Evolutionary conservation across 2,113 vertebrate genomes (phyloP).

Genomic region (Otocyon megalotis): DNA sequence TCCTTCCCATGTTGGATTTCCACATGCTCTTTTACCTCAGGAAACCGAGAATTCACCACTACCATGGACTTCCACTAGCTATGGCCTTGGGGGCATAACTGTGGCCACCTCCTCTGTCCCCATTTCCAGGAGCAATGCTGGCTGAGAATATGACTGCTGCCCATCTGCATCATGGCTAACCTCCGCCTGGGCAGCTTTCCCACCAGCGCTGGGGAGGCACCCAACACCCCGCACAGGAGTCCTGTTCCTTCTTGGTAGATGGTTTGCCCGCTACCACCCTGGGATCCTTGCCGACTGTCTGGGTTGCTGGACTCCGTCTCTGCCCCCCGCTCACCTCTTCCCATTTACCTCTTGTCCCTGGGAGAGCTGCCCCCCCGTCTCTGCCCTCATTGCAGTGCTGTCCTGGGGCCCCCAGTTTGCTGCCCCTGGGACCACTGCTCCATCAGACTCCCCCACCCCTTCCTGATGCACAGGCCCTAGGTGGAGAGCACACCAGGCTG

Average conservation of each 20-base stretch:
- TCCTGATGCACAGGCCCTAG: neutral
- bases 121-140: neutral
- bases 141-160: neutral
- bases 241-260: no score
- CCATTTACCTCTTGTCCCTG: neutral
- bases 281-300: no score
- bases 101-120: neutral
- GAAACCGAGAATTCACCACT: neutral
- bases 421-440: neutral
- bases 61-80: no score
- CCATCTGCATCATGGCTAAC: neutral
- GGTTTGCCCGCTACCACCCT: no score
- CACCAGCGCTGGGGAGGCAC: neutral
- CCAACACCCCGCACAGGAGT: rapidly evolving
- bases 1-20: neutral
- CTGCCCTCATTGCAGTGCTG: neutral
- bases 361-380: neutral
- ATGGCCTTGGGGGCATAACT: neutral
- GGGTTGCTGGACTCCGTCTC: neutral
- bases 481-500: no score
- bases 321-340: neutral
- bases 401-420: neutral
- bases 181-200: neutral
- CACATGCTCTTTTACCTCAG: neutral
- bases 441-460: neutral